These are phyloP conservation scores for Pollenia labialis DNA, from an alignment of 2,888 invertebrate species.

Conservation along the genomic window DNA sequence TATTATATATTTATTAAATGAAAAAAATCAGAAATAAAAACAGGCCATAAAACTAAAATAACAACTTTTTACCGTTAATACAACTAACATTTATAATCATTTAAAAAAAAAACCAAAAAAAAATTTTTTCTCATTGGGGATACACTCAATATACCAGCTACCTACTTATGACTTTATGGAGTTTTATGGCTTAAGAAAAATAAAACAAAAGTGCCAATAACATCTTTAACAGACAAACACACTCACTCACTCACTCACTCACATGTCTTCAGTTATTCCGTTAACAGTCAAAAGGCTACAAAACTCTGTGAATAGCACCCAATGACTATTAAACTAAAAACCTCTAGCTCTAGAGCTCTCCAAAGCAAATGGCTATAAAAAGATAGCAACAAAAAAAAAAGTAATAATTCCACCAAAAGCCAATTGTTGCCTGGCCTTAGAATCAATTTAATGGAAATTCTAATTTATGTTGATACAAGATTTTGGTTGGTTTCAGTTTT, in stretches of 20 bases:
- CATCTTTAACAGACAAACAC: neutral
- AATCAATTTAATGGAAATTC: slow-evolving; percentile 67
- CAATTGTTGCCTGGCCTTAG: slow-evolving; percentile 68
- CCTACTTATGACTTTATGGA: slow-evolving; percentile 34
- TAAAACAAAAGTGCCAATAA: slow-evolving; percentile 34
- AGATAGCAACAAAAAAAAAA: neutral
- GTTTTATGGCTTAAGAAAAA: slow-evolving; percentile 39
- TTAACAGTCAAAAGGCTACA: slow-evolving; percentile 52
- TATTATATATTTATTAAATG: neutral
- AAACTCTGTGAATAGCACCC: slow-evolving; percentile 27
- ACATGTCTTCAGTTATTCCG: slow-evolving; percentile 12
- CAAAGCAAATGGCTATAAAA: slow-evolving; percentile 1
- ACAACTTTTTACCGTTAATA: slow-evolving; percentile 59
- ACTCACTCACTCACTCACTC: neutral
- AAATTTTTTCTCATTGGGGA: neutral
- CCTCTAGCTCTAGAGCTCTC: neutral
- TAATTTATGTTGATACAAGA: slow-evolving; percentile 45
- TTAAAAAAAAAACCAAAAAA: neutral
- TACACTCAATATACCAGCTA: neutral
- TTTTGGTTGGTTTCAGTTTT: neutral
- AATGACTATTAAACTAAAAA: slow-evolving; percentile 41
- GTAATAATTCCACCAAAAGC: slow-evolving; percentile 19
- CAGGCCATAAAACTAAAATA: slow-evolving; percentile 40
- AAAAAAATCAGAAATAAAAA: neutral
- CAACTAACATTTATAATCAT: slow-evolving; percentile 48